Conservation (phyloP, 64 coral and sea anemone species). For the Porites australiensis region DNA sequence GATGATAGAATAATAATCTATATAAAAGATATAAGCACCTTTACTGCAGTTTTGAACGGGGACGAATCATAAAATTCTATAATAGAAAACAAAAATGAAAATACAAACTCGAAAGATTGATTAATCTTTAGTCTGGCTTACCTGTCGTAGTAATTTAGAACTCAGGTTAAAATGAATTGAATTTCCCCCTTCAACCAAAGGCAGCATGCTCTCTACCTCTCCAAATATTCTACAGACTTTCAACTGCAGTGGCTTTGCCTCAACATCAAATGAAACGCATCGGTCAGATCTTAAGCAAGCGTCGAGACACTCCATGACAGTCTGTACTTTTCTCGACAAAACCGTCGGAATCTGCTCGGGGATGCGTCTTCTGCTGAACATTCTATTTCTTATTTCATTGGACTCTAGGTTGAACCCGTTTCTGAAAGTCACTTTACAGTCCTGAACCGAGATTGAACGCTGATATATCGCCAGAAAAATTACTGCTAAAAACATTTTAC, state of each 20-base stretch:
- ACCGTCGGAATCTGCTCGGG: background rate
- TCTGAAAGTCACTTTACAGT: background rate
- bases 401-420: background rate
- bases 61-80: too few relatives aligned
- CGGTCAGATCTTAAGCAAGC: background rate
- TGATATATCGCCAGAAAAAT: background rate
- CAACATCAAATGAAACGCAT: background rate
- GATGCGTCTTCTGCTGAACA: background rate
- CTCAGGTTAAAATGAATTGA: conserved; percentile 7
- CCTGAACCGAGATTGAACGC: background rate
- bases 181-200: background rate
- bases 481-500: background rate
- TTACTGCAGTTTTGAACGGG: too few relatives aligned
- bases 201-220: background rate
- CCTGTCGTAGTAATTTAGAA: background rate
- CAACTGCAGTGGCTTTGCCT: background rate
- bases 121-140: background rate
- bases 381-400: background rate
- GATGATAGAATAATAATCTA: too few relatives aligned
- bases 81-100: too few relatives aligned
- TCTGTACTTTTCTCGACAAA: background rate
- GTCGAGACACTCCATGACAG: background rate
- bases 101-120: background rate
- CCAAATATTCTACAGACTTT: background rate
- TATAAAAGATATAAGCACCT: too few relatives aligned